Percentiles rank a stretch among this genome's conserved stretches.
These are phyloP conservation scores for Halisarca cf. caerulea DNA, from an alignment of 37 sponge, comb jelly and placozoan genomes.

Conservation along the genomic window DNA sequence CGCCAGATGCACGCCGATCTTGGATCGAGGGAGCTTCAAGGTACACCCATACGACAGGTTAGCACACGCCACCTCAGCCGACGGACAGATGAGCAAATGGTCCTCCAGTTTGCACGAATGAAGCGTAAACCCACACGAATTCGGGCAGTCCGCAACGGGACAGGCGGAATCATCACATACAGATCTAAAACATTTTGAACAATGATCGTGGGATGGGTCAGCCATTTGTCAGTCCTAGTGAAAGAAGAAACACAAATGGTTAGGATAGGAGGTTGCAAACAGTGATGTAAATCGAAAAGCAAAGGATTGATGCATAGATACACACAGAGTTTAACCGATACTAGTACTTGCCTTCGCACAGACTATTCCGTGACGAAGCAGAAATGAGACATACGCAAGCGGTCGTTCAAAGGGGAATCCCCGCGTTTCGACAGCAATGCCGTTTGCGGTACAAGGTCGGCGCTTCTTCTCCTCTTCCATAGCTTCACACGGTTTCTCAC, in stretches of 20 bases:
- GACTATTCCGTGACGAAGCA: no score
- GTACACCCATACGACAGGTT: slow-evolving; percentile 55
- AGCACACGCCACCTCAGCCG: slow-evolving; percentile 31
- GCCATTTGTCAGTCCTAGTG: no score
- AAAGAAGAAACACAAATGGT: no score
- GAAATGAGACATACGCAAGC: no score
- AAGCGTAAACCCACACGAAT: slow-evolving; percentile 46
- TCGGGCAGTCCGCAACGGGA: slow-evolving; percentile 35
- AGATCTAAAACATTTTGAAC: slow-evolving; percentile 9
- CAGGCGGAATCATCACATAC: not conserved
- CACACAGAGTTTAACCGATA: no score
- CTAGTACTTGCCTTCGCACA: no score
- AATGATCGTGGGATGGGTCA: slow-evolving; percentile 13
- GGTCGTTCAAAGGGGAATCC: slow-evolving; percentile 11
- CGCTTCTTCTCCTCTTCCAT: no score
- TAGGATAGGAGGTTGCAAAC: no score
- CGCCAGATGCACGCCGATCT: slow-evolving; percentile 35
- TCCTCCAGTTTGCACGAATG: slow-evolving; percentile 62
- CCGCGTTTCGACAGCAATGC: not conserved
- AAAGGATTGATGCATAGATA: no score
- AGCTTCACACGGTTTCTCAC: no score
- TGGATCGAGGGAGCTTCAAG: not conserved
- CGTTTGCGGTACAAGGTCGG: not conserved
- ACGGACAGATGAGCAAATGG: slow-evolving; percentile 48
- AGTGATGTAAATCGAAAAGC: no score